Percentiles rank a stretch among this genome's conserved stretches.
phyloP scores from a whole-genome alignment of 1,140 invertebrate species.

The Diabrotica virgifera region DNA sequence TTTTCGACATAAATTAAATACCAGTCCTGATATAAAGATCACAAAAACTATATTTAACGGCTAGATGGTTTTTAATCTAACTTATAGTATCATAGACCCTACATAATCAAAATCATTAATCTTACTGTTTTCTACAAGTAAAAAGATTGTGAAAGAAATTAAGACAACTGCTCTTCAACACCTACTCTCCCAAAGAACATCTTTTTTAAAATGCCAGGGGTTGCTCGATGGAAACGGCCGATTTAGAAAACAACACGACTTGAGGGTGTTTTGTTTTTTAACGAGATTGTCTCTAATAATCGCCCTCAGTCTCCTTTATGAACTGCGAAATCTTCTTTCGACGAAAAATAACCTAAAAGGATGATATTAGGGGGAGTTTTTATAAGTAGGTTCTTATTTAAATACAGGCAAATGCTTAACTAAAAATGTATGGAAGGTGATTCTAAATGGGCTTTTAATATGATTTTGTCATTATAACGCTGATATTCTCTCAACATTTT shows the following conservation, averaged over 20 bases:
- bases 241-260: conserved; percentile 38
- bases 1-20: too few species aligned
- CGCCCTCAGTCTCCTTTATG: conserved; percentile 5
- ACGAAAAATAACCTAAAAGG: background rate
- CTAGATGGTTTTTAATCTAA: too few species aligned
- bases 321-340: conserved; percentile 2
- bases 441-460: too few species aligned
- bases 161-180: conserved; percentile 35
- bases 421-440: too few species aligned
- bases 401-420: background rate
- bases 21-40: too few species aligned
- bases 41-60: too few species aligned
- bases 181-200: conserved; percentile 37
- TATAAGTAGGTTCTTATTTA: background rate
- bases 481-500: too few species aligned
- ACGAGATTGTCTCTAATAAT: conserved; percentile 40
- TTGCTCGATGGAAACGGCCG: conserved; percentile 21
- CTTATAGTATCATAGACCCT: too few species aligned
- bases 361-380: background rate
- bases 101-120: too few species aligned
- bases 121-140: too few species aligned
- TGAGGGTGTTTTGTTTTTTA: conserved; percentile 41
- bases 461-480: too few species aligned
- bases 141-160: conserved; percentile 19
- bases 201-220: conserved; percentile 32